Evolutionary conservation across 2,113 vertebrate species (phyloP).

Genomic region (Physeter macrocephalus): DNA sequence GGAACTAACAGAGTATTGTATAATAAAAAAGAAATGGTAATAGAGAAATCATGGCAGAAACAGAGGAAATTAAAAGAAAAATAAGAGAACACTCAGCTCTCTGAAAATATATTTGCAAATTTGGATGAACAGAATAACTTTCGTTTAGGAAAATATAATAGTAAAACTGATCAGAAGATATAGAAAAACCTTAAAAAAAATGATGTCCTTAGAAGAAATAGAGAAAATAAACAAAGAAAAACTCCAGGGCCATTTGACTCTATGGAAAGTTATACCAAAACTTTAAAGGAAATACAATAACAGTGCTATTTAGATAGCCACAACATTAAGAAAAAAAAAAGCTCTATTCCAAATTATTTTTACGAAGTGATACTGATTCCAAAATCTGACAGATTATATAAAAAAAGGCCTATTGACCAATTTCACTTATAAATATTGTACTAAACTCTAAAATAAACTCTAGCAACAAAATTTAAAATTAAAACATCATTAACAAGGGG

Average conservation of each 20-base stretch:
- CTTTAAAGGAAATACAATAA: not conserved
- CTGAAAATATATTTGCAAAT: slow-evolving; percentile 4
- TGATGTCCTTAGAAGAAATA: not conserved
- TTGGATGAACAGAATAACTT: not conserved
- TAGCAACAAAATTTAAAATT: not conserved
- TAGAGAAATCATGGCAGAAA: not conserved
- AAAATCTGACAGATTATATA: not conserved
- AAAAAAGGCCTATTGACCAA: not conserved
- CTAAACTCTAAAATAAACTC: not conserved
- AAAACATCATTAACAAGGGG: not conserved
- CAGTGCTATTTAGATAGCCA: not conserved
- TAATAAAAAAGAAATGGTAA: not conserved
- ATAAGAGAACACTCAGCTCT: not conserved
- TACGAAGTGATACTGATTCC: not conserved
- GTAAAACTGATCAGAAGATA: not conserved
- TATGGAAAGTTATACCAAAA: not conserved
- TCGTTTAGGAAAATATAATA: not conserved
- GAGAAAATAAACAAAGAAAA: not conserved
- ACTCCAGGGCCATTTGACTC: not conserved
- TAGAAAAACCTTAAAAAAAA: not conserved
- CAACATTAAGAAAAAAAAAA: not conserved
- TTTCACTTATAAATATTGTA: not conserved
- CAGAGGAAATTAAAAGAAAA: not conserved
- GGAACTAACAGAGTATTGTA: not conserved
- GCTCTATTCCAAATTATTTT: not conserved